Base-by-base conservation (phyloP, 92 coral and sea anemone species). In the Bergia puertoricense region DNA sequence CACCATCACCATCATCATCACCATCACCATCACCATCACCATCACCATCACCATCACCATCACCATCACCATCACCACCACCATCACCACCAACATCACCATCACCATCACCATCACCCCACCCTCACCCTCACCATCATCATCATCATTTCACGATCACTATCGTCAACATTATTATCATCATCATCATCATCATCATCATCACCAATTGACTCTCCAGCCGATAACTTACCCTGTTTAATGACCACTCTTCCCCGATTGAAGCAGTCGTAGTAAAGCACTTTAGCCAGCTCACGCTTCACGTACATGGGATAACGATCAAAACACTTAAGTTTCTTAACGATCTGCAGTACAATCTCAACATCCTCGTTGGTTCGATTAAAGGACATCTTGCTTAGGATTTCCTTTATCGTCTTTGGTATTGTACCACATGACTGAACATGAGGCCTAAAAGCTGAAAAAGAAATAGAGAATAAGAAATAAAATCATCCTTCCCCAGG, bases 361-460 rank as follows among this genome's bases (percentile, higher is more conserved):
- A 95, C 91, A 69, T 97, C 99, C 39, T 92, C 97, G 44, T 90
- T 86, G 43, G 96, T 90, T 54, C 99, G 91, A 79, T 92, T 87
- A 94, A 93, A 90, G 8, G 99, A 90, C 7, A 88, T 77, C 76
- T 92, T 94, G 43, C 88, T 39, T n/a, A 97, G 89, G 48, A 94
- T 92, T 59, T 71, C 79, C 91, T 97, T 97, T 42, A 95, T 88
- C 22, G 66, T 72, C 2, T 89, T 54, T 5, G 96, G 91, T 42
- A 97, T 86, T 20, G 82, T 40, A 15, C 99, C 98, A 83, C 98
- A 93, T 2, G 99, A 97, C 71, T 96, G 99, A 40, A 94, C 96
- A 80, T 97, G 95, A 0, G 97, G 82, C 59, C 93, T 94, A 89
- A 95, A 97, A 13, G 99, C 99, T 97, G 81, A 87, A 90, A 84